Percentiles rank a stretch among this genome's conserved stretches.
Conservation (phyloP, 1,140 invertebrate genomes). For the Rhopalosiphum padi region DNA sequence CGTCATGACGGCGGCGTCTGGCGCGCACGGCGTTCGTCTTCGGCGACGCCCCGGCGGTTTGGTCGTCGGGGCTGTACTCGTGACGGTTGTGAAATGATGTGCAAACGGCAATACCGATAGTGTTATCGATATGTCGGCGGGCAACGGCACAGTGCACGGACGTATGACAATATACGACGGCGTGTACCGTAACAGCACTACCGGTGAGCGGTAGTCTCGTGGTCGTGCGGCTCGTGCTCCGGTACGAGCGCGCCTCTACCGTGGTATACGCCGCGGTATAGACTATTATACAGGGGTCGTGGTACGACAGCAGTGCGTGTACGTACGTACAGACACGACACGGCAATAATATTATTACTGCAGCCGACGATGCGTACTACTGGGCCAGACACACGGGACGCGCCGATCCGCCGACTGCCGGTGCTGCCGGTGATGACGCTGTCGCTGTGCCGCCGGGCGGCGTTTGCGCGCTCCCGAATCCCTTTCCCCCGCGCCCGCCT, state of each 20-base stretch:
- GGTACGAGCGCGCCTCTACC: not conserved
- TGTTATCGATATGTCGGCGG: too few species aligned
- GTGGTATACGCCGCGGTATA: not conserved
- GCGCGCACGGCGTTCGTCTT: not conserved
- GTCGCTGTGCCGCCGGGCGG: constrained; percentile 29
- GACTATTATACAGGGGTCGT: too few species aligned
- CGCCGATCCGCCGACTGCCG: not conserved
- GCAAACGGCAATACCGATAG: too few species aligned
- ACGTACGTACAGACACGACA: not conserved
- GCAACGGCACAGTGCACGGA: too few species aligned
- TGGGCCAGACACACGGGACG: not conserved
- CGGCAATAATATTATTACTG: not conserved
- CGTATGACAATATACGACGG: too few species aligned
- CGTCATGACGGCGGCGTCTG: constrained; percentile 27
- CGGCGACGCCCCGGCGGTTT: not conserved
- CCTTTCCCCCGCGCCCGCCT: not conserved
- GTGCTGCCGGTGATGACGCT: constrained; percentile 1
- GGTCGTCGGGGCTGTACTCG: not conserved
- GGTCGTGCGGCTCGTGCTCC: not conserved
- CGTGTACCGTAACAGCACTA: not conserved
- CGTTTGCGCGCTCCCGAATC: constrained; percentile 13
- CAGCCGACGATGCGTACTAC: not conserved
- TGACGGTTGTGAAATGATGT: too few species aligned
- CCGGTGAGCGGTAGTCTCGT: too few species aligned
- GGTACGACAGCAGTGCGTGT: too few species aligned